A percentile compares a stretch with the other conserved stretches of the same genome.
phyloP scores from a whole-genome alignment of 2,888 invertebrate genomes.

The Morinoia aosen region DNA sequence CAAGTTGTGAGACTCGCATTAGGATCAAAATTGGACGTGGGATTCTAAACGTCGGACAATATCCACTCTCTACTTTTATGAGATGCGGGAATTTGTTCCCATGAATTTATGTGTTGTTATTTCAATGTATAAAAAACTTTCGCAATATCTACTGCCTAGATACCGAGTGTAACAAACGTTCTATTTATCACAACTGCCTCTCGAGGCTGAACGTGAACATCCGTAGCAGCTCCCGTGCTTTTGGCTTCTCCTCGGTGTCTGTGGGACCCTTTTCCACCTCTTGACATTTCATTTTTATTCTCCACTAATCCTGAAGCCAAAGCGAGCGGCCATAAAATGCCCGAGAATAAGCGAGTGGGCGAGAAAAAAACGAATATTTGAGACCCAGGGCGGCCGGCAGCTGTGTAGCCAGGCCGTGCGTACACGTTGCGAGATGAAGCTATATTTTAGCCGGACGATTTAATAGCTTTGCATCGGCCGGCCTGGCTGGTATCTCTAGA shows the following conservation, averaged over 20 bases:
- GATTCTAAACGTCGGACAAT: background rate
- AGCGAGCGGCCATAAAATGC: background rate
- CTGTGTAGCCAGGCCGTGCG: background rate
- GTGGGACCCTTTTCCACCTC: background rate
- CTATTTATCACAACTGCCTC: background rate
- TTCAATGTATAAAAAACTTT: background rate
- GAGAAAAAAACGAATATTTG: background rate
- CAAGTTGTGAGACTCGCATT: no score
- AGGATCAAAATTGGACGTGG: no score
- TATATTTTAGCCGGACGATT: conserved; percentile 38
- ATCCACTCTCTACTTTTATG: background rate
- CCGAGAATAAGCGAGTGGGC: background rate
- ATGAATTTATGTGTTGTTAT: background rate
- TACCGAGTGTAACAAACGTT: background rate
- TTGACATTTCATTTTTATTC: background rate
- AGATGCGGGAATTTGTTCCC: background rate
- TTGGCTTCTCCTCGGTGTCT: background rate
- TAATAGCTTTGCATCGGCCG: conserved; percentile 21
- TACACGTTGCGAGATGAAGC: conserved; percentile 15
- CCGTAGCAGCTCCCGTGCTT: background rate
- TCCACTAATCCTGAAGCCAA: background rate
- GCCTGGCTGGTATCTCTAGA: conserved; percentile 2
- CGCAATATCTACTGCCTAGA: background rate
- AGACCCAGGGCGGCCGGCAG: background rate
- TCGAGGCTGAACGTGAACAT: background rate